These are phyloP conservation scores for Murina feae DNA, from an alignment of 2,113 vertebrate species.

Conservation along the genomic window DNA sequence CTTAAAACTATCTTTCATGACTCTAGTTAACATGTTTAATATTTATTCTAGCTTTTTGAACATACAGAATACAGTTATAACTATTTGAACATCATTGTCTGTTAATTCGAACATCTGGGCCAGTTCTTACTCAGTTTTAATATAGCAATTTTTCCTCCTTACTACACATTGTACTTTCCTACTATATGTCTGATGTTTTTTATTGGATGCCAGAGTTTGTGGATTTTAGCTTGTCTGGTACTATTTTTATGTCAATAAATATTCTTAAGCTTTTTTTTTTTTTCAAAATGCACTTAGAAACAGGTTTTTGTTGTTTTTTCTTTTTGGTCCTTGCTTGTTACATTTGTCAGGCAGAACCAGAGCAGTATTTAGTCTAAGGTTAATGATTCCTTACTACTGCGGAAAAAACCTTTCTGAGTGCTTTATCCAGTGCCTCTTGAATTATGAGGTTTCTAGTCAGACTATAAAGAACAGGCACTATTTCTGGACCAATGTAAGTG, in stretches of 20 bases:
- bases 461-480: background rate
- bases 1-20: background rate
- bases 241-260: constrained; percentile 1
- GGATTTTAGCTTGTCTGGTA: background rate
- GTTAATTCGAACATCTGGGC: background rate
- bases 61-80: background rate
- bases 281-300: background rate
- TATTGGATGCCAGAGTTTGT: background rate
- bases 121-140: background rate
- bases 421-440: background rate
- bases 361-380: background rate
- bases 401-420: background rate
- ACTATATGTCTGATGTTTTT: background rate
- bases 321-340: background rate
- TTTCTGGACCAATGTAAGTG: background rate
- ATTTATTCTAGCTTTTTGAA: background rate
- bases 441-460: background rate
- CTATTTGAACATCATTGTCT: background rate
- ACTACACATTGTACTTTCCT: background rate
- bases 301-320: background rate
- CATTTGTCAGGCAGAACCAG: background rate
- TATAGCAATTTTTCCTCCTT: background rate
- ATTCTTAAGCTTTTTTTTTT: background rate
- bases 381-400: background rate
- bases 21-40: background rate